Evolutionary conservation across 2,888 invertebrate species (phyloP).

Genomic region (Eudasyphora cyanicolor): DNA sequence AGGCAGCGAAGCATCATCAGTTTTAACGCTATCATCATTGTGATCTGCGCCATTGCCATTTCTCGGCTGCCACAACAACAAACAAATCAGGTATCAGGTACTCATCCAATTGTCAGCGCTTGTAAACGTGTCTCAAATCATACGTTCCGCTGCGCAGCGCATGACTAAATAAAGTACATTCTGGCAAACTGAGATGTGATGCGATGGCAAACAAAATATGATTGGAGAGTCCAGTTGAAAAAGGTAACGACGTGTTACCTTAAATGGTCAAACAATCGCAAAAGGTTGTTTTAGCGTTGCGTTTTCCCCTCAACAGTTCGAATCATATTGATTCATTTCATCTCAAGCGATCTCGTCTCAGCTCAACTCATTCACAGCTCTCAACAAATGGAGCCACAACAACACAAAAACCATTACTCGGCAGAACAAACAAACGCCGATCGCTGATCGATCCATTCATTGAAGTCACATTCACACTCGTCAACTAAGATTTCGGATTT

Average conservation of each 20-base stretch:
- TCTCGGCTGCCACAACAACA: neutral
- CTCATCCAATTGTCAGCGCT: neutral
- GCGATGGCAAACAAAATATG: slow-evolving; percentile 32
- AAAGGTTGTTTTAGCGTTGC: slow-evolving; percentile 51
- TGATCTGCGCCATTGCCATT: slow-evolving; percentile 3
- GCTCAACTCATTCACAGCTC: neutral
- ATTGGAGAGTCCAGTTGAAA: slow-evolving; percentile 18
- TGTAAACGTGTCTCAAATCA: slow-evolving; percentile 16
- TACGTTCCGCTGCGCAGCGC: neutral
- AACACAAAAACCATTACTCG: slow-evolving; percentile 32
- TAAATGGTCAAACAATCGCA: slow-evolving; percentile 59
- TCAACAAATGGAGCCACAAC: slow-evolving; percentile 30
- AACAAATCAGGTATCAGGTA: neutral
- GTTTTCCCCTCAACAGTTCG: slow-evolving; percentile 41
- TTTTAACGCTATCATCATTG: neutral
- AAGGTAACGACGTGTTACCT: slow-evolving; percentile 57
- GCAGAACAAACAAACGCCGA: slow-evolving; percentile 42
- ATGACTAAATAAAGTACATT: slow-evolving; percentile 42
- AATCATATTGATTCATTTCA: slow-evolving; percentile 15
- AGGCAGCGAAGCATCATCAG: neutral
- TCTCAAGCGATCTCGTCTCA: neutral
- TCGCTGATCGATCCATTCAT: no score
- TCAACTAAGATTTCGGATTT: slow-evolving; percentile 11
- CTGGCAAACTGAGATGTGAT: neutral
- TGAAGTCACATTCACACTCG: slow-evolving; percentile 20